These are phyloP conservation scores for Pseudolycoriella hygida DNA, from an alignment of 2,888 invertebrate species.

Conservation along the genomic window DNA sequence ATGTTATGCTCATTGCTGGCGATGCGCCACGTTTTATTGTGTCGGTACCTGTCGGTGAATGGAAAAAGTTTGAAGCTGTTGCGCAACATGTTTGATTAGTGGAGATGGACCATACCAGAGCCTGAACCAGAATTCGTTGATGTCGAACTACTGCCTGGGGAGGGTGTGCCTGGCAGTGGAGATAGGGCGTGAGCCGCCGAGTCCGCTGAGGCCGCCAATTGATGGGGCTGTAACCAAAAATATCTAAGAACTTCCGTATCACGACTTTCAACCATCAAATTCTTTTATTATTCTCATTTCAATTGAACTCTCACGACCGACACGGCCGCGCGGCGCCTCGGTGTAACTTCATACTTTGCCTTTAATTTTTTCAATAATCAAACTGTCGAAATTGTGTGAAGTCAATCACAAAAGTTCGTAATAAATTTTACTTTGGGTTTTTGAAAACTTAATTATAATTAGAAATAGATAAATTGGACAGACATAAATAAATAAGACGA, in stretches of 20 bases:
- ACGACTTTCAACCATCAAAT: not conserved
- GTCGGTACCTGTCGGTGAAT: slow-evolving; percentile 23
- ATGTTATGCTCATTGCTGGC: slow-evolving; percentile 18
- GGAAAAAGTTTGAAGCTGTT: not conserved
- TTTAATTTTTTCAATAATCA: no score
- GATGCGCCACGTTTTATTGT: slow-evolving; percentile 30
- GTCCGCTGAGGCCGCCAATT: slow-evolving; percentile 37
- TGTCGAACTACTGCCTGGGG: slow-evolving; percentile 73
- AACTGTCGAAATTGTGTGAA: no score
- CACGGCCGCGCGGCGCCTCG: no score
- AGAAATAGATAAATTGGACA: no score
- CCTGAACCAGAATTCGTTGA: slow-evolving; percentile 67
- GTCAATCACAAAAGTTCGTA: no score
- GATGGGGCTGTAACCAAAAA: slow-evolving; percentile 24
- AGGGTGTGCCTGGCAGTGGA: slow-evolving; percentile 54
- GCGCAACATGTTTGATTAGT: not conserved
- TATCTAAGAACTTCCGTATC: not conserved
- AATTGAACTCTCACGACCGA: no score
- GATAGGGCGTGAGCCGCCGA: slow-evolving; percentile 39
- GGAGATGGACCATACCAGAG: no score
- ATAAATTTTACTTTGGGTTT: no score
- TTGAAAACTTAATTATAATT: no score
- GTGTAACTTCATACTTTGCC: no score
- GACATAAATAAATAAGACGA: no score
- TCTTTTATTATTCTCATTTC: no score